phyloP scores from a whole-genome alignment of 2,888 invertebrate genomes.

The Lasioglossum marginatum region DNA sequence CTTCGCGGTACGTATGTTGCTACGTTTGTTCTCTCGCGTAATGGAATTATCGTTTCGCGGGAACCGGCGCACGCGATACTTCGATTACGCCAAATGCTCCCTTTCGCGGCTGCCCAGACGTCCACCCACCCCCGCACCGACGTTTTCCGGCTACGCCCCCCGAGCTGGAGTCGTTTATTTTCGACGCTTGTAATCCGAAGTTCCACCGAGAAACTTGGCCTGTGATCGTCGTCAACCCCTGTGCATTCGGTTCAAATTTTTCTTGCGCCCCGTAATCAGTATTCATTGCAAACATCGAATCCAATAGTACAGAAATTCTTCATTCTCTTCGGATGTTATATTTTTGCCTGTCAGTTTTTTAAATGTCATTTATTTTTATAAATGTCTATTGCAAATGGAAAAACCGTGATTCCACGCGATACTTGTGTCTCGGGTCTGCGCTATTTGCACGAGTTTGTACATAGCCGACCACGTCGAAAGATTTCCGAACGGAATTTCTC shows the following conservation, averaged over 20 bases:
- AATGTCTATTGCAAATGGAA: slow-evolving; percentile 62
- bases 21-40: slow-evolving; percentile 76
- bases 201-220: slow-evolving; percentile 9
- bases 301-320: not conserved
- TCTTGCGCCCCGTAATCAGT: not conserved
- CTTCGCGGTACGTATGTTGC: slow-evolving; percentile 58
- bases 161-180: not conserved
- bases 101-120: slow-evolving; percentile 53
- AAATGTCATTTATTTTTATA: too few species aligned
- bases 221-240: slow-evolving; percentile 26
- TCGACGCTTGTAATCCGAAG: slow-evolving; percentile 52
- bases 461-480: slow-evolving; percentile 49
- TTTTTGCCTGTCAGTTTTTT: too few species aligned
- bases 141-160: slow-evolving; percentile 5
- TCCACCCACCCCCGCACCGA: slow-evolving; percentile 9
- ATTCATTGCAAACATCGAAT: not conserved
- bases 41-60: slow-evolving; percentile 75
- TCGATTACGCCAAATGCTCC: slow-evolving; percentile 74
- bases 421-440: slow-evolving; percentile 35
- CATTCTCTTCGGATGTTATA: too few species aligned
- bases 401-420: slow-evolving; percentile 51
- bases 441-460: slow-evolving; percentile 57
- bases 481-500: slow-evolving; percentile 67
- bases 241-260: not conserved
- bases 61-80: slow-evolving; percentile 75